These are phyloP conservation scores for Ceyx margarethae DNA, from an alignment of 2,113 vertebrate genomes.

Conservation along the genomic window DNA sequence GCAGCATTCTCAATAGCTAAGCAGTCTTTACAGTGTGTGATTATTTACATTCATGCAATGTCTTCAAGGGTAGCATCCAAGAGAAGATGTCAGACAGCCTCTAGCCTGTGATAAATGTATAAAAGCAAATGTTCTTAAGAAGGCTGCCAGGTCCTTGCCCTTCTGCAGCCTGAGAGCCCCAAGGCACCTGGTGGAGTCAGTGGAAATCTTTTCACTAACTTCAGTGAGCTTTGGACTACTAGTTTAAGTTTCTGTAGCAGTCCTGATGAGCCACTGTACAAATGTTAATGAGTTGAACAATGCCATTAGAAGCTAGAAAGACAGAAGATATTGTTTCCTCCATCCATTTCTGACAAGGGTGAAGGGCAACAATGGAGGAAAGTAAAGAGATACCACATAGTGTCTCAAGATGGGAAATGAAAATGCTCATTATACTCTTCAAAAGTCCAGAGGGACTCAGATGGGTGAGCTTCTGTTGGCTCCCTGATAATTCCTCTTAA, in stretches of 20 bases:
- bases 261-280: not conserved
- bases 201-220: not conserved
- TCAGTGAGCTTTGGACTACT: not conserved
- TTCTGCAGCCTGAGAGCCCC: not conserved
- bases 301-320: not conserved
- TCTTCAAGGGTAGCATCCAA: not conserved
- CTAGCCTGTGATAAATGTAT: not conserved
- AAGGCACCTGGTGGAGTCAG: not conserved
- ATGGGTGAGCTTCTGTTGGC: not conserved
- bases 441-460: slow-evolving; percentile 19
- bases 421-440: not conserved
- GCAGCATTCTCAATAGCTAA: not conserved
- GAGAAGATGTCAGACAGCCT: not conserved
- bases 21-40: not conserved
- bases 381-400: not conserved
- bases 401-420: not conserved
- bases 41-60: not conserved
- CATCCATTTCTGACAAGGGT: not conserved
- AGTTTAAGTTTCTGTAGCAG: not conserved
- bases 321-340: not conserved
- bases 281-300: not conserved
- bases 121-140: not conserved
- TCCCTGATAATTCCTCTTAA: slow-evolving; percentile 5
- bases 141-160: not conserved
- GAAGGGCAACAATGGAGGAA: not conserved